Evolutionary conservation across 2,888 invertebrate genomes (phyloP).

Genomic region (Frankliniella intonsa): DNA sequence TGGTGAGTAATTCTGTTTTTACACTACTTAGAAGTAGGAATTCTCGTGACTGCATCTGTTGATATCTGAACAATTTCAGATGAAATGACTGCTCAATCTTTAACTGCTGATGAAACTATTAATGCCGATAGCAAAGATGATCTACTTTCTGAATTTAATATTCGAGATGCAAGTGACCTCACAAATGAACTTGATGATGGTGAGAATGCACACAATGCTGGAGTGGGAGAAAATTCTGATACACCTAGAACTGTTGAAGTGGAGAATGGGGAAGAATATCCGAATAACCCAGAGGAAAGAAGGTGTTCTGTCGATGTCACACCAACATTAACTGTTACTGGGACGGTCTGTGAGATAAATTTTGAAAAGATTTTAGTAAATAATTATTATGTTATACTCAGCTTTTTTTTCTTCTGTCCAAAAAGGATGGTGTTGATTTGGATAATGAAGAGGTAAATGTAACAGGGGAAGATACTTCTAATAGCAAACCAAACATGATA

Average conservation of each 20-base stretch:
- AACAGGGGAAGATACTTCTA: neutral
- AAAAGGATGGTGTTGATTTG: constrained; percentile 9
- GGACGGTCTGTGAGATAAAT: neutral
- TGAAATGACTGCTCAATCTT: neutral
- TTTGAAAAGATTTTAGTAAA: neutral
- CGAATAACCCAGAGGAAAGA: neutral
- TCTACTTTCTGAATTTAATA: neutral
- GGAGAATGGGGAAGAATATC: neutral
- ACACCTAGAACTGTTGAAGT: neutral
- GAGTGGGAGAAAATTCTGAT: neutral
- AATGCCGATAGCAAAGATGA: neutral
- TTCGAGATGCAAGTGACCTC: neutral
- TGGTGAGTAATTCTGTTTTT: neutral
- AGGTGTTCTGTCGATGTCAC: constrained; percentile 12
- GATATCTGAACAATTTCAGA: neutral
- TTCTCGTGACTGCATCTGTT: no score
- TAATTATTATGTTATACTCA: no score
- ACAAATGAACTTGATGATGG: neutral
- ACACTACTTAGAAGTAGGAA: neutral
- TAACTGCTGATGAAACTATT: neutral
- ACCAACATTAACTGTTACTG: neutral
- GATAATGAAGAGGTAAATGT: neutral
- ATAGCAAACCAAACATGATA: neutral
- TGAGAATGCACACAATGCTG: neutral
- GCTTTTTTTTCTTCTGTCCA: no score